phyloP scores from a whole-genome alignment of 2,113 vertebrate genomes.

The Laticauda laticaudata region DNA sequence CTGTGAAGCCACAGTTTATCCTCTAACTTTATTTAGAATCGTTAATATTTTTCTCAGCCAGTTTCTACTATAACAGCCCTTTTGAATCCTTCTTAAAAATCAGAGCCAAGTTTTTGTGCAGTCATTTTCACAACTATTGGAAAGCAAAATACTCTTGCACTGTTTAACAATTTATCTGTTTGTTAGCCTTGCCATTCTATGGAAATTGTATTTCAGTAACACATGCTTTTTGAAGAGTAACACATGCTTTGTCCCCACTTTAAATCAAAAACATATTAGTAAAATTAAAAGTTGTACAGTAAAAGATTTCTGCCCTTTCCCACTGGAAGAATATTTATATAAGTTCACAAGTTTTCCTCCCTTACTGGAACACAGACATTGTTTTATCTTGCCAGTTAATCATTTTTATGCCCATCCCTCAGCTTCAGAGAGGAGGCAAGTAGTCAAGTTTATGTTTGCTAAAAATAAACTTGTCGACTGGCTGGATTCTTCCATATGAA shows the following conservation, averaged over 20 bases:
- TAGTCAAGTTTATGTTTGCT: slow-evolving; percentile 24
- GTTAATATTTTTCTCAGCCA: neutral
- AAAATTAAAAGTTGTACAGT: neutral
- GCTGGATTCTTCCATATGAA: slow-evolving; percentile 30
- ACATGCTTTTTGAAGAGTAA: neutral
- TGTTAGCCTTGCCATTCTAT: neutral
- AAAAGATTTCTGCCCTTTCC: neutral
- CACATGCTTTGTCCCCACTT: neutral
- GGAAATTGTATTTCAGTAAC: neutral
- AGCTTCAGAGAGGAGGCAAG: slow-evolving; percentile 19
- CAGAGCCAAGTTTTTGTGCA: neutral
- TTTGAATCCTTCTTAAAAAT: neutral
- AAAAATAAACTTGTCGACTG: slow-evolving; percentile 29
- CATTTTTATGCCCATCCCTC: slow-evolving; percentile 26
- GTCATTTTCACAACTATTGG: neutral
- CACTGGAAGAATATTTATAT: neutral
- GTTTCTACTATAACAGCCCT: neutral
- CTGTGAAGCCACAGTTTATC: neutral
- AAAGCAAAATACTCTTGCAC: neutral
- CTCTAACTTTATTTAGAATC: slow-evolving; percentile 11
- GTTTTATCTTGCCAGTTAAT: slow-evolving; percentile 5
- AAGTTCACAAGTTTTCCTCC: neutral
- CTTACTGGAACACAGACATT: slow-evolving; percentile 3
- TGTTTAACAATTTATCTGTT: neutral
- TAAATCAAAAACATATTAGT: neutral